phyloP scores from a whole-genome alignment of 1,140 invertebrate species.

The Parasteatoda tepidariorum region DNA sequence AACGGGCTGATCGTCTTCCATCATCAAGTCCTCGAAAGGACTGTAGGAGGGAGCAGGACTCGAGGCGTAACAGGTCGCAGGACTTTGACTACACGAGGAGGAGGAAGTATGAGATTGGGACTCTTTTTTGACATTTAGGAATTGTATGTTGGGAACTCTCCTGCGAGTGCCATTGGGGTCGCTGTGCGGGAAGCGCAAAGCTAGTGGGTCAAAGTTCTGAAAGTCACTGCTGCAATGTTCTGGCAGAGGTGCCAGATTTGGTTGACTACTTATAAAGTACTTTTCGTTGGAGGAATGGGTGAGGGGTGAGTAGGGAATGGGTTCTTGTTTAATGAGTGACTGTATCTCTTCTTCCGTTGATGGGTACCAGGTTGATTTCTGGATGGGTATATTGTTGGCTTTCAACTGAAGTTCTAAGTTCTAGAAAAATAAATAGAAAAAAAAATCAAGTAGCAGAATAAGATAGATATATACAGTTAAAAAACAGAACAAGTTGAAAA shows the following conservation, averaged over 20 bases:
- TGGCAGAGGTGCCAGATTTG: not conserved
- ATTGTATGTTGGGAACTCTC: conserved; percentile 20
- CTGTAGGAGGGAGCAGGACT: not conserved
- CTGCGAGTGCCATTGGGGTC: conserved; percentile 1
- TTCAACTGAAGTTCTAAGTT: conserved; percentile 24
- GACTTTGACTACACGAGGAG: conserved; percentile 43
- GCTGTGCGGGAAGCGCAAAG: not conserved
- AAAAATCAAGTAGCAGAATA: no score
- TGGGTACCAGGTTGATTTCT: conserved; percentile 37
- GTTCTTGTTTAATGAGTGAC: conserved; percentile 39
- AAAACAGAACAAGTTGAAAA: no score
- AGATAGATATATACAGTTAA: no score
- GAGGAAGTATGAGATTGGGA: not conserved
- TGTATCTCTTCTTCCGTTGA: conserved; percentile 26
- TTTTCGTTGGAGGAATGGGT: not conserved
- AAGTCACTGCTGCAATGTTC: conserved; percentile 12
- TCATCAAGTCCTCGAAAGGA: conserved; percentile 31
- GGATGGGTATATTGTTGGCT: conserved; percentile 10
- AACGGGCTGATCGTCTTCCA: conserved; percentile 45
- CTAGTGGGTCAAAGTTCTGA: not conserved
- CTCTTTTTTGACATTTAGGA: conserved; percentile 27
- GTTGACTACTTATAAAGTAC: not conserved
- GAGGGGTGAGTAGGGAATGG: not conserved
- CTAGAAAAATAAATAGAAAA: not conserved
- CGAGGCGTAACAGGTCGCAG: not conserved